These are phyloP conservation scores for Centroberyx gerrardi DNA, from an alignment of 2,797 vertebrate species.

Conservation along the genomic window DNA sequence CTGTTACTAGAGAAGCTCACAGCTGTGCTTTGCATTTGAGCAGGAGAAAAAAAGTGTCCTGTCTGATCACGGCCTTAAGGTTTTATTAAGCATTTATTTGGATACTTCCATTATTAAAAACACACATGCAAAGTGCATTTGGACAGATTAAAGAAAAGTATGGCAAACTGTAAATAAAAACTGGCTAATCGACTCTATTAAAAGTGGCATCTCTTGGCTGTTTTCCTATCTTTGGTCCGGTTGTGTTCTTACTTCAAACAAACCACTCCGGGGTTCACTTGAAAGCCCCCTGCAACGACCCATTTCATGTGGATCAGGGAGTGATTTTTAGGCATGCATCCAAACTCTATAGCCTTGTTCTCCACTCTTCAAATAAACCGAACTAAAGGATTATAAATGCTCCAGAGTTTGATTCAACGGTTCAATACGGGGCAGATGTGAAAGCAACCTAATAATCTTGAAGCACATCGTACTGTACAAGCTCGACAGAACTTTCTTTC, in stretches of 20 bases:
- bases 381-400: slow-evolving; percentile 8
- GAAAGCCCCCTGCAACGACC: not conserved
- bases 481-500: not conserved
- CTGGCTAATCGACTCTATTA: not conserved
- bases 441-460: not conserved
- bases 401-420: not conserved
- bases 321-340: slow-evolving; percentile 12
- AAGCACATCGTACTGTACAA: not conserved
- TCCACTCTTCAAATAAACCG: slow-evolving; percentile 14
- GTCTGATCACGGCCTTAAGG: slow-evolving; percentile 1
- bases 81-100: not conserved
- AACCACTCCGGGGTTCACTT: not conserved
- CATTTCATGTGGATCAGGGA: slow-evolving; percentile 16
- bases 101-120: not conserved
- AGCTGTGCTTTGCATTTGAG: slow-evolving; percentile 53
- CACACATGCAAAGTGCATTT: slow-evolving; percentile 14
- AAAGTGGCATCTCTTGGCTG: not conserved
- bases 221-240: not conserved
- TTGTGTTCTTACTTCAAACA: not conserved
- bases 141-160: too few species aligned
- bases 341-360: not conserved
- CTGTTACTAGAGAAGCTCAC: slow-evolving; percentile 20
- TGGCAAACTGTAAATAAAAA: not conserved
- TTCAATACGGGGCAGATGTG: not conserved
- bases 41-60: not conserved